Conservation (phyloP, 2,888 invertebrate genomes). For the Troides aeacus region DNA sequence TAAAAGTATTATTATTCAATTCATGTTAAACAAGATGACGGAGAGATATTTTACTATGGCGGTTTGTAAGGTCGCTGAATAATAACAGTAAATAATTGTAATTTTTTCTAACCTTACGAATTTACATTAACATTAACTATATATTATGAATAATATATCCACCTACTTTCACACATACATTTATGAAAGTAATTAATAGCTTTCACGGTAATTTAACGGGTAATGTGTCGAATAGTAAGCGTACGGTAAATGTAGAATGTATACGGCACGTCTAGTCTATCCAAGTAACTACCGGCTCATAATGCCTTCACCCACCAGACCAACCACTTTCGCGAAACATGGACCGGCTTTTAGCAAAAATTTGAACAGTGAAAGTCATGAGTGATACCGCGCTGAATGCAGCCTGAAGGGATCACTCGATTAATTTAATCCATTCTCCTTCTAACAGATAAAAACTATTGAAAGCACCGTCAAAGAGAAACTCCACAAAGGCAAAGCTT, state of each 20-base stretch:
- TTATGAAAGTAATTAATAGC: conserved; percentile 17
- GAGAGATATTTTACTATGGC: too few relatives aligned
- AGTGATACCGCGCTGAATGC: conserved; percentile 45
- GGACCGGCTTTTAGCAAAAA: conserved; percentile 79
- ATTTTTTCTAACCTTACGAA: too few relatives aligned
- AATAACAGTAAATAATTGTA: too few relatives aligned
- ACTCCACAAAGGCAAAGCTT: conserved; percentile 27
- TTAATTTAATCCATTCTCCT: conserved; percentile 51
- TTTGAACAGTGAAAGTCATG: conserved; percentile 78
- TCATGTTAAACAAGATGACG: too few relatives aligned
- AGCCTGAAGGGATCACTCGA: conserved; percentile 53
- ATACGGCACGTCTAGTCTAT: conserved; percentile 47
- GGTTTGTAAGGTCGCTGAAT: too few relatives aligned
- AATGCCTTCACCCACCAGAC: conserved; percentile 51
- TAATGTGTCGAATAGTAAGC: conserved; percentile 41
- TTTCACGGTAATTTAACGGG: conserved; percentile 25
- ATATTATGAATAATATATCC: neutral
- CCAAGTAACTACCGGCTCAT: conserved; percentile 49
- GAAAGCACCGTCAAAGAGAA: conserved; percentile 29
- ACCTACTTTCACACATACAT: neutral
- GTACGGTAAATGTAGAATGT: conserved; percentile 42
- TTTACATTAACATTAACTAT: neutral
- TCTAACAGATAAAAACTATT: conserved; percentile 32
- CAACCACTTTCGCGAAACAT: conserved; percentile 74
- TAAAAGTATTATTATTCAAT: too few relatives aligned